A percentile compares a stretch with the other conserved stretches of the same genome.
These are phyloP conservation scores for Blennius ocellaris DNA, from an alignment of 2,113 vertebrate species.

Conservation along the genomic window DNA sequence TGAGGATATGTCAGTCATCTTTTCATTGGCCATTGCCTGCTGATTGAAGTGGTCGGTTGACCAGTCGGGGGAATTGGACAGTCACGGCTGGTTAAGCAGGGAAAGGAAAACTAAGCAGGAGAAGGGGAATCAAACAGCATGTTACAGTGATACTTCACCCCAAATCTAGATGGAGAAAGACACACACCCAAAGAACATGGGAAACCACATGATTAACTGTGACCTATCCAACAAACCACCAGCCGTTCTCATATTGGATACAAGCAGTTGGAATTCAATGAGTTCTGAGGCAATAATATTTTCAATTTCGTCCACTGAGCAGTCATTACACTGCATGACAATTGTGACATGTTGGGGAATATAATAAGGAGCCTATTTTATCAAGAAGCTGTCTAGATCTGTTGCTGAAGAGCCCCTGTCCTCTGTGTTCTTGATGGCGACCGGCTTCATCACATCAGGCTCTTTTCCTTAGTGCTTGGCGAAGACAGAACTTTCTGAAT, in stretches of 20 bases:
- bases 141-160: slow-evolving; percentile 63
- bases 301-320: too few relatives aligned
- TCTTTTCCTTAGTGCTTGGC: too few relatives aligned
- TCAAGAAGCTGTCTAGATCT: too few relatives aligned
- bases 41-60: slow-evolving; percentile 17
- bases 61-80: slow-evolving; percentile 29
- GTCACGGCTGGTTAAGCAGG: slow-evolving; percentile 47
- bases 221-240: neutral
- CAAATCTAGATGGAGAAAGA: slow-evolving; percentile 2
- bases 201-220: neutral
- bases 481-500: too few relatives aligned
- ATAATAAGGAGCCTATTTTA: too few relatives aligned
- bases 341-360: too few relatives aligned
- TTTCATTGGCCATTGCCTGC: slow-evolving; percentile 33
- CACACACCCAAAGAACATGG: neutral
- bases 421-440: too few relatives aligned
- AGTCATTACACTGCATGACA: too few relatives aligned
- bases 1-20: slow-evolving; percentile 71
- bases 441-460: too few relatives aligned
- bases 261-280: too few relatives aligned
- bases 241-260: neutral
- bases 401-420: too few relatives aligned
- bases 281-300: too few relatives aligned
- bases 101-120: slow-evolving; percentile 50
- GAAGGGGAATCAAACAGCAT: slow-evolving; percentile 29